Evolutionary conservation across 2,113 vertebrate species (phyloP), one percentile per base, ranked within the genome.

Genomic region (Epinephelus cyanopodus): DNA sequence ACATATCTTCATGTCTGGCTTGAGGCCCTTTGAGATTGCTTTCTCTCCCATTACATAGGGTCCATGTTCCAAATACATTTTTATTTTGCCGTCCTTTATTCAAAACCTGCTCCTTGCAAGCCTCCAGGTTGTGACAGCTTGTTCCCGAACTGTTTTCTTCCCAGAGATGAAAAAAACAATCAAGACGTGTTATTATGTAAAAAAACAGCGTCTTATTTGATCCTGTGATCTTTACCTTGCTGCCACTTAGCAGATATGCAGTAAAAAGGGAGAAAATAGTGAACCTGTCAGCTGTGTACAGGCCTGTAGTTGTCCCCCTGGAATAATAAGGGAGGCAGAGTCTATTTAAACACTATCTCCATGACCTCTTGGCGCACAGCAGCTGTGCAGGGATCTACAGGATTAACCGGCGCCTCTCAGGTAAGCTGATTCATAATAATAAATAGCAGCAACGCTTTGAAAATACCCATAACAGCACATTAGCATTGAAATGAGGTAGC

Each of bases 401-500:
- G 93, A 92, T 94, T 93, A 94, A 85, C 76, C 27, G 68, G 37
- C 7, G 56, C 88, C 89, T 88, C 89, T 81, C 67, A 91, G 92
- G 87, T 90, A 87, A 92, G 58, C 84, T 70, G 88, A 90, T 89
- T 93, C 88, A 91, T 91, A 90, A 92, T 91, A 90, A 92, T 91
- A 91, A 93, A 92, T 79, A 89, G 91, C 85, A 65, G 85, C 74
- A 5, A 74, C 3, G 60, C 87, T 89, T 87, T 77, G 75, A 84
- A 92, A 92, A 91, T 50, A 82, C 69, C 86, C 84, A 74, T 74
- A 86, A 90, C 65, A 54, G 65, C 72, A 73, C 86, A 93, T 94
- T 93, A 94, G 92, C 89, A 93, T 94, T 92, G 92, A 93, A 93
- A 90, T 91, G 87, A 93, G 89, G 84, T 27, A 50, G 68, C 77